Base-by-base conservation (phyloP, 2,113 vertebrate genomes). In the Delphinus delphis region DNA sequence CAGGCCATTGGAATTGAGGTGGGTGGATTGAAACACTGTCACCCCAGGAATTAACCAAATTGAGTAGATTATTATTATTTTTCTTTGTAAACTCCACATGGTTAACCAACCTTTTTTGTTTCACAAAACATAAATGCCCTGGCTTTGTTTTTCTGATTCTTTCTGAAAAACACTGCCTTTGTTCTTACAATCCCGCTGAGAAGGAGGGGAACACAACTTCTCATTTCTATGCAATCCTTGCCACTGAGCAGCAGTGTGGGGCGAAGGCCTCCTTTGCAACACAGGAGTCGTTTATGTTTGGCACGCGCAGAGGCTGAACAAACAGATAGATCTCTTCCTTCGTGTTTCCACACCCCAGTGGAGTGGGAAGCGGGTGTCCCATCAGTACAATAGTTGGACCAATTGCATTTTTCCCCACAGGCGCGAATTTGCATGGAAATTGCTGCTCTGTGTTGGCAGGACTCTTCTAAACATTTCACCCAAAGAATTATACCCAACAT, bases 401-500 rank as follows among this genome's bases (percentile, higher is more conserved):
- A 92, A 86, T 94, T 96, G 81, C 74, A 47, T 70, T 97, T 94
- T 63, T 5, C 76, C 96, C 88, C 58, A 88, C 41, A 86, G 97
- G 97, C 97, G 33, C 0, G 2, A 44, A 98, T 97, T 96, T 98
- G 95, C 97, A 97, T 98, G 96, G 94, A 98, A 97, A 98, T 97
- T 90, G 94, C 90, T 93, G 92, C 71, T 76, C 31, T 88, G 81
- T 79, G 90, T 95, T 96, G 97, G 95, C 28, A 90, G 94, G 71
- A 63, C 96, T 96, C 80, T 90, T 97, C 76, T 93, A 96, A 97
- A 98, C 71, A 86, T 77, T 97, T 96, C 94, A 90, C 94, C 88
- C 60, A 74, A 58, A 96, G 95, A 97, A 95, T 95, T 97, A 97
- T 79, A 44, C 71, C n/a, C 94, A 88, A 47, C 21, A 8, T 53